Evolutionary conservation across 2,888 invertebrate genomes (phyloP), one percentile per base, ranked within the genome.

Genomic region (Netelia inedita): DNA sequence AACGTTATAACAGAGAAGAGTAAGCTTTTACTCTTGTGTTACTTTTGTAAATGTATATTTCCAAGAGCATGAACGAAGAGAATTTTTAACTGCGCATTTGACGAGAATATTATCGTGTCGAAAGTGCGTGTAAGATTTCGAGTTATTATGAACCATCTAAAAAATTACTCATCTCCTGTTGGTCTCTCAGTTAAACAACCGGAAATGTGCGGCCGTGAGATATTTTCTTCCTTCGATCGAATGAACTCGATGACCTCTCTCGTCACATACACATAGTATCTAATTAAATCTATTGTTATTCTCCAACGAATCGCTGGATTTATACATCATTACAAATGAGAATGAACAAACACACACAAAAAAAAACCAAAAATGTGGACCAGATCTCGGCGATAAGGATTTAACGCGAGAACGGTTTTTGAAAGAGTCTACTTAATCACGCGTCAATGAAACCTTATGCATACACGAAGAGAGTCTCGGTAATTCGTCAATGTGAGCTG

Each of bases 11-110:
- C 19, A 72, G 79, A 85, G 78, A 50, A 23, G 69, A 65, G 71
- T 73, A 65, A 85, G 61, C 50, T 82, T 78, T 85, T 82, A 55
- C 50, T 82, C 78, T 85, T 82, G 81, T 87, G 82, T 87, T 87
- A 86, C 80, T 88, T 89, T 89, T 89, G 89, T 89, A 89, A 88
- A 88, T 87, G 86, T 85, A 83, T 82, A 85, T 86, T 87, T 86
- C 76, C 79, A 72, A 85, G 61, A 63, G 46, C 63, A 71, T 41
- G 75, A 41, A 71, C 35, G 50, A 69, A 23, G 66, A 79, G 16
- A 79, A 57, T 73, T 72, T 72, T 80, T 41, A 69, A 76, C 66
- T 35, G 41, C 23, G 68, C 76, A 69, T 72, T 75, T 65, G 69
- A 75, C 16, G 74, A 75, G 35, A 53, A 9, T 53, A 53, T 66